Conservation (phyloP, 2,888 invertebrate genomes). For the Cantharis lateralis region DNA sequence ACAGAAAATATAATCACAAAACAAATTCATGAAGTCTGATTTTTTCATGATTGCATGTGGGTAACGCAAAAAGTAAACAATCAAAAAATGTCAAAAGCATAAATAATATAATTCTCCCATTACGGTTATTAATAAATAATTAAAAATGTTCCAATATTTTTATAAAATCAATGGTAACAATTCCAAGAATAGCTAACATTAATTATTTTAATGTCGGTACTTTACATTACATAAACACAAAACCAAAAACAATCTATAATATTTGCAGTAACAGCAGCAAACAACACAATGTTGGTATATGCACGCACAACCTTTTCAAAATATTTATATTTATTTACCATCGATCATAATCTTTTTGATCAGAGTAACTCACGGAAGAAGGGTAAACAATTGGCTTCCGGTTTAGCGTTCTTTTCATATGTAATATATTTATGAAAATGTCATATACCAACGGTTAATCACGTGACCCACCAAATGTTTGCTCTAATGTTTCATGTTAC, state of each 20-base stretch:
- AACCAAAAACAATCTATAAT: slow-evolving; percentile 23
- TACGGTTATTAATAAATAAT: background rate
- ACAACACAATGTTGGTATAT: slow-evolving; percentile 6
- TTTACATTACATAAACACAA: slow-evolving; percentile 4
- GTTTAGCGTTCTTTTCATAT: slow-evolving; percentile 27
- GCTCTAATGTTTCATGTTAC: slow-evolving; percentile 11
- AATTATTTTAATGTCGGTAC: background rate
- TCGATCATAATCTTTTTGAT: slow-evolving; percentile 35
- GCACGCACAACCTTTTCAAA: slow-evolving; percentile 25
- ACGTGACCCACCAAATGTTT: slow-evolving; percentile 28
- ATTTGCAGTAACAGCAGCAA: slow-evolving; percentile 27
- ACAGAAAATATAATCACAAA: slow-evolving; percentile 4
- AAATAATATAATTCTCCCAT: background rate
- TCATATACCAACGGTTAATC: slow-evolving; percentile 27
- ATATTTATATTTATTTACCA: slow-evolving; percentile 34
- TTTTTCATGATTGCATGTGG: slow-evolving; percentile 3
- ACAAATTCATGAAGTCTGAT: slow-evolving; percentile 25
- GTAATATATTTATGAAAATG: slow-evolving; percentile 30
- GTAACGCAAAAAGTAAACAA: background rate
- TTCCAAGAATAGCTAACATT: background rate
- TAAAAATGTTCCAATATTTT: background rate
- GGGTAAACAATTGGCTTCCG: slow-evolving; percentile 33
- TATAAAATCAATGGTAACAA: background rate
- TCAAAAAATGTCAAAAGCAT: background rate
- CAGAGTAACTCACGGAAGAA: slow-evolving; percentile 34